Evolutionary conservation across 2,888 invertebrate genomes (phyloP), one percentile per base, ranked within the genome.

Genomic region (Sabatieria punctata): DNA sequence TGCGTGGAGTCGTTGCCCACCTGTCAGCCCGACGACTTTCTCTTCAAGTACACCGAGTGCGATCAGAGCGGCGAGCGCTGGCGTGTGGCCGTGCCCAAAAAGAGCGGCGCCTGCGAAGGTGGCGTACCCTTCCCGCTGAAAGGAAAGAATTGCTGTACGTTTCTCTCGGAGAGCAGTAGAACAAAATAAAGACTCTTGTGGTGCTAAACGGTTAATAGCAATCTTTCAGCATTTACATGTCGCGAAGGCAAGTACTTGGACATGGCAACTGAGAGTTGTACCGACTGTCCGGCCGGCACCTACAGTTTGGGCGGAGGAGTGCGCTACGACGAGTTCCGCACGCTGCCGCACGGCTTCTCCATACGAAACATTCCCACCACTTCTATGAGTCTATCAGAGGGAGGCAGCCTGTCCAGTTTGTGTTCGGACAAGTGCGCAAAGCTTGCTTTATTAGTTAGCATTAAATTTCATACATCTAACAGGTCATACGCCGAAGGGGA

Each of bases 301-400:
- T 76, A 71, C 57, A 74, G 74, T 30, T 60, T 75, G 27, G 75
- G 75, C 2, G 74, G 73, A 21, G 74, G 74, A 15, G 62, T 72
- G 15, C 61, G 72, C 18, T 73, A 70, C 59, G 73, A 74, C 48
- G 67, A 68, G 26, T 76, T 74, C 71, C 55, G 57, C 6, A 63
- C 63, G 1, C 55, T 75, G 19, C 75, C 75, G 0, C 41, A 57
- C 11, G 74, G 71, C 13, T 75, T 74, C 38, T 55, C 61, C 63
- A 44, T 45, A 18, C n/a, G 21, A 8, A 40, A 44, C 35, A 13
- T 33, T 33, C 33, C 13, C 33, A 33, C 13, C 33, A n/a, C 11
- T 33, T 11, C 18, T 11, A 18, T 18, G n/a, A 25, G 6, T 25
- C 33, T 22, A 13, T 22, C 24, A 13, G 15, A 23, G 23, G 41